phyloP scores from a whole-genome alignment of 2,797 vertebrate species.

The Aratinga solstitialis region DNA sequence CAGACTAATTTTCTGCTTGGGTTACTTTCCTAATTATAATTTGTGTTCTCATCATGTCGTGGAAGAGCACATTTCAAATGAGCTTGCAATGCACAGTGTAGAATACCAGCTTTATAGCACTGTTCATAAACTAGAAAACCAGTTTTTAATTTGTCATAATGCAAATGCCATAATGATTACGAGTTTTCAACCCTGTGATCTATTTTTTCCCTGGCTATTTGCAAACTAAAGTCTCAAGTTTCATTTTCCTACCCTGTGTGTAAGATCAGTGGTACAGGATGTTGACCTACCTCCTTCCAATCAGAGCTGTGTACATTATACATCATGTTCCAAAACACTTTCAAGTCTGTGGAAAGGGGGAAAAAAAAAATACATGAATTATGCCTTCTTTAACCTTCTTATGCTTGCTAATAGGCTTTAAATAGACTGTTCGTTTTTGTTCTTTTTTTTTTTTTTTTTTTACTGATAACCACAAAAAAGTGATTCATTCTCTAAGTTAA shows the following conservation, averaged over 20 bases:
- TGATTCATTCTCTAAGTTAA: background rate
- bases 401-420: background rate
- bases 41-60: slow-evolving; percentile 69
- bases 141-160: slow-evolving; percentile 36
- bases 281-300: background rate
- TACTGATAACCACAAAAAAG: background rate
- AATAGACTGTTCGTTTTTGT: background rate
- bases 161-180: slow-evolving; percentile 40
- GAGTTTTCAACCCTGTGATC: slow-evolving; percentile 14
- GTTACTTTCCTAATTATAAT: slow-evolving; percentile 74
- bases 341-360: background rate
- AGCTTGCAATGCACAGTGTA: slow-evolving; percentile 11
- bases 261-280: background rate
- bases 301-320: background rate
- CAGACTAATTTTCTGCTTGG: slow-evolving; percentile 76
- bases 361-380: background rate
- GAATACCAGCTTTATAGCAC: background rate
- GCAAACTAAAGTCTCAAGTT: background rate
- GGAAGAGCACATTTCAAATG: slow-evolving; percentile 70
- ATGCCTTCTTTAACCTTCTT: background rate
- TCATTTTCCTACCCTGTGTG: background rate
- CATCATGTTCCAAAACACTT: background rate
- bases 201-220: background rate
- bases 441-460: background rate
- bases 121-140: background rate